Conservation (phyloP, 2,797 vertebrate species). For the Staurois parvus region DNA sequence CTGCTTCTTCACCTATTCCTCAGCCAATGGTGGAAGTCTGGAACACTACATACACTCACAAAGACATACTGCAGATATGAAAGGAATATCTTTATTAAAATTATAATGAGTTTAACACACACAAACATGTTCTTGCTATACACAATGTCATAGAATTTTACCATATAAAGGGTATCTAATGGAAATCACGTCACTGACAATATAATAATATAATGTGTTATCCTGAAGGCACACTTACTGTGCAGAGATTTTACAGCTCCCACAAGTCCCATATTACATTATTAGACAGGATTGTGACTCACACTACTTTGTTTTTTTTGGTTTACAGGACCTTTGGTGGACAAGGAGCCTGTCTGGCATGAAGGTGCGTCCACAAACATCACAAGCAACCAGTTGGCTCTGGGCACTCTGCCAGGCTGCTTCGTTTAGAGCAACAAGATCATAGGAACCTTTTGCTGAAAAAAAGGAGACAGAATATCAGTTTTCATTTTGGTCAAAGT, state of each 20-base stretch:
- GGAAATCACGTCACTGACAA: not conserved
- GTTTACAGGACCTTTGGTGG: constrained; percentile 81
- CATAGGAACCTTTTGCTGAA: constrained; percentile 81
- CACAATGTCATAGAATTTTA: constrained; percentile 4
- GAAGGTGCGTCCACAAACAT: constrained; percentile 80
- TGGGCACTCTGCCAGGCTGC: constrained; percentile 79
- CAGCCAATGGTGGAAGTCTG: not conserved
- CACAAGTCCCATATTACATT: constrained; percentile 15
- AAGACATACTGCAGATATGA: not conserved
- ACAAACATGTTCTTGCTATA: not conserved
- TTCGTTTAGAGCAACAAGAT: constrained; percentile 79
- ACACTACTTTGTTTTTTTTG: constrained; percentile 68
- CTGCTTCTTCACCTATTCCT: not conserved
- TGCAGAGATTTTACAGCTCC: constrained; percentile 41
- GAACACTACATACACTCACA: not conserved
- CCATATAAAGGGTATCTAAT: constrained; percentile 7
- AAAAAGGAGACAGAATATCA: constrained; percentile 70
- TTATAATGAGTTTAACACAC: constrained; percentile 47
- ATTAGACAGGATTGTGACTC: constrained; percentile 27
- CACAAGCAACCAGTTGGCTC: constrained; percentile 79
- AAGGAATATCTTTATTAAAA: constrained; percentile 44
- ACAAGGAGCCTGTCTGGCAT: constrained; percentile 80
- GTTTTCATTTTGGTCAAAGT: constrained; percentile 75
- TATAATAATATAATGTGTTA: constrained; percentile 40
- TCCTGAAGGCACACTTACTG: constrained; percentile 46